Conservation (phyloP, 2,797 vertebrate species). For the Argyrosomus regius region DNA sequence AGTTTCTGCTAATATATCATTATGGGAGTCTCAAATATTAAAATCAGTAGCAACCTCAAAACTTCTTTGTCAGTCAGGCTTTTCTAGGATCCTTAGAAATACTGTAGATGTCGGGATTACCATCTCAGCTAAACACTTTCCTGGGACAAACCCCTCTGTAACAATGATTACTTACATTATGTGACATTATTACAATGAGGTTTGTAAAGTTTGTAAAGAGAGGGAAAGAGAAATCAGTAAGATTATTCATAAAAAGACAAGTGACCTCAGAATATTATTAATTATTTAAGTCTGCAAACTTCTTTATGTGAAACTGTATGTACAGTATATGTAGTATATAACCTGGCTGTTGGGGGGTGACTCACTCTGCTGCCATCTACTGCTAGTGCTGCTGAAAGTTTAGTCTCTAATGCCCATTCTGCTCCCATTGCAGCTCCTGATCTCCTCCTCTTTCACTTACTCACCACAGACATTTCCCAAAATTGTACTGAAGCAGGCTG, state of each 20-base stretch:
- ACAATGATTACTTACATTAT: too few species aligned
- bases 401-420: background rate
- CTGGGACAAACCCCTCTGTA: too few species aligned
- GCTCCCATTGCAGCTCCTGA: background rate
- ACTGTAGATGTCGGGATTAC: background rate
- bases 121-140: background rate
- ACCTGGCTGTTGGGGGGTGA: background rate
- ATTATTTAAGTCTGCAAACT: too few species aligned
- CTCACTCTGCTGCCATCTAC: slow-evolving; percentile 6
- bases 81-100: background rate
- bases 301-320: too few species aligned
- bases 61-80: background rate
- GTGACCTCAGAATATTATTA: too few species aligned
- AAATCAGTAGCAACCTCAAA: too few species aligned
- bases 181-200: too few species aligned
- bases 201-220: too few species aligned
- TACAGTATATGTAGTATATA: background rate
- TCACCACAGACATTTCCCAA: background rate
- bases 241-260: too few species aligned
- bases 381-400: background rate
- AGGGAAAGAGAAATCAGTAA: too few species aligned
- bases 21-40: too few species aligned
- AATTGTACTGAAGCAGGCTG: background rate
- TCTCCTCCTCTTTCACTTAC: background rate
- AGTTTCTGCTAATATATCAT: too few species aligned